Conservation (phyloP, 2,888 invertebrate genomes). For the Drosophila greeni region DNA sequence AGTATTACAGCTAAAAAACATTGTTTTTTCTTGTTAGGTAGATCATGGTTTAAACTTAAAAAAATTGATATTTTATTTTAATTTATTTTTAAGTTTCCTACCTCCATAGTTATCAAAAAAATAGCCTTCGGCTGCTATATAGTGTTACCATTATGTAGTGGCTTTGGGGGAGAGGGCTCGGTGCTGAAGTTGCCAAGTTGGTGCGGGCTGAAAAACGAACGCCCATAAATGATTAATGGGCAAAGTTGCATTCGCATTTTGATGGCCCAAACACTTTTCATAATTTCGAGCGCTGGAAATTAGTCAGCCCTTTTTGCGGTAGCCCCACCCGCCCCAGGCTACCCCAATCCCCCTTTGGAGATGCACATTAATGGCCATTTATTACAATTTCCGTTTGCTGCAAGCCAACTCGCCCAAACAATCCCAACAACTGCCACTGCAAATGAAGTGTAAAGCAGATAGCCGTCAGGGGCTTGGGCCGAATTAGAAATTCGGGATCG, state of each 20-base stretch:
- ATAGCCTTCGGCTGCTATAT: not conserved
- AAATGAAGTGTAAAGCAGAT: conserved; percentile 69
- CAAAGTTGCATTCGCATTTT: conserved; percentile 54
- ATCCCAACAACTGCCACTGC: conserved; percentile 54
- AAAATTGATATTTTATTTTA: no score
- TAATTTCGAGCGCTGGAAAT: conserved; percentile 57
- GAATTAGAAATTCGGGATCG: conserved; percentile 19
- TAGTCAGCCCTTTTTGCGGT: conserved; percentile 51
- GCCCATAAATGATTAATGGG: conserved; percentile 74
- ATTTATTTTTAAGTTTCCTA: not conserved
- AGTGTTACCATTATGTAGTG: conserved; percentile 51
- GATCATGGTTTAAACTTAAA: no score
- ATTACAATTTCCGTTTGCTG: conserved; percentile 52
- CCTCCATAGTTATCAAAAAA: not conserved
- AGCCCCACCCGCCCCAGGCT: not conserved
- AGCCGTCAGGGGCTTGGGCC: conserved; percentile 18
- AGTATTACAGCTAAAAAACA: no score
- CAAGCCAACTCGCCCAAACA: conserved; percentile 36
- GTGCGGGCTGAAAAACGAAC: conserved; percentile 39
- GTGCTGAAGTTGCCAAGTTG: conserved; percentile 42
- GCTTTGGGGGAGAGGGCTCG: conserved; percentile 21
- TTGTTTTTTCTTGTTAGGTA: no score
- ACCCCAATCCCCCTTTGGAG: not conserved
- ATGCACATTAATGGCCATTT: conserved; percentile 65
- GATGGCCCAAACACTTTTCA: conserved; percentile 60